These are phyloP conservation scores for Nomada ruficornis DNA, from an alignment of 2,888 invertebrate genomes.

Conservation along the genomic window DNA sequence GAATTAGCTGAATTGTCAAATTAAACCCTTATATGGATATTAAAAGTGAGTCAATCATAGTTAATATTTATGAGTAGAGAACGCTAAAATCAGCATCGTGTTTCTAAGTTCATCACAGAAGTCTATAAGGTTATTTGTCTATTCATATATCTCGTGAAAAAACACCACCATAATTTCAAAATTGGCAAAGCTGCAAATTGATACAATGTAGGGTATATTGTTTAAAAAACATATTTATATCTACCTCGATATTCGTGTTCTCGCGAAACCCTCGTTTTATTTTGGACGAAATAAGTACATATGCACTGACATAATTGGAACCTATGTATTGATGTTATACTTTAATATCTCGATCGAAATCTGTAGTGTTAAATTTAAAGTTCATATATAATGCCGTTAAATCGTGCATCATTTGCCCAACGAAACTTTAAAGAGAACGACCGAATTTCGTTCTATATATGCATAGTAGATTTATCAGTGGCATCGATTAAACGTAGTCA, in stretches of 20 bases:
- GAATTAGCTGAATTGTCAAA: neutral
- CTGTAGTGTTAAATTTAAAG: neutral
- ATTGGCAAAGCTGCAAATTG: neutral
- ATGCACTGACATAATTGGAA: too few species aligned
- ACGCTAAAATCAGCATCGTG: too few species aligned
- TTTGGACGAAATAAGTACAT: too few species aligned
- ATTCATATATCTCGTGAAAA: too few species aligned
- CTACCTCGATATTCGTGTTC: neutral
- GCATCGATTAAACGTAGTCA: constrained; percentile 57
- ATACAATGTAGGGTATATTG: neutral
- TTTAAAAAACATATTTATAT: neutral
- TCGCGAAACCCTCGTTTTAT: neutral
- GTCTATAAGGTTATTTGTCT: too few species aligned
- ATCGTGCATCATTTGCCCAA: constrained; percentile 3
- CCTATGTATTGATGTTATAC: neutral
- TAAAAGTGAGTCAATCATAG: neutral
- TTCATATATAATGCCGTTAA: neutral
- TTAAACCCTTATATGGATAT: neutral
- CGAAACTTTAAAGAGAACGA: constrained; percentile 15
- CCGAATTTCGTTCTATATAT: constrained; percentile 41
- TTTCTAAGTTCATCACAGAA: too few species aligned
- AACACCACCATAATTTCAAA: neutral
- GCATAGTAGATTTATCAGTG: constrained; percentile 41
- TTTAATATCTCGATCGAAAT: neutral
- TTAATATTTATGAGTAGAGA: neutral